phyloP scores from a whole-genome alignment of 1,140 invertebrate species.

The Drosophila sulfurigaster region DNA sequence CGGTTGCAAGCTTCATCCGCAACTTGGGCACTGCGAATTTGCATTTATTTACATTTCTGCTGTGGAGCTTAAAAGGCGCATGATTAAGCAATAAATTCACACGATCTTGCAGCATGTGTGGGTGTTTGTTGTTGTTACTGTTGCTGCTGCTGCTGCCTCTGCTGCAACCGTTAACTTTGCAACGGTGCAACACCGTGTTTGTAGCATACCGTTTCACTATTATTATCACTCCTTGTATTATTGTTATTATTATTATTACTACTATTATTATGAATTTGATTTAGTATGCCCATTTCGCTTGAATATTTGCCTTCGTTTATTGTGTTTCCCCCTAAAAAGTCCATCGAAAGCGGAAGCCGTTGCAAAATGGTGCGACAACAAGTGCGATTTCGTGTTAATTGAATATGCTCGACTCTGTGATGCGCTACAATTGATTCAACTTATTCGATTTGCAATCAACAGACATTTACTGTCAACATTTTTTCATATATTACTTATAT shows the following conservation, averaged over 20 bases:
- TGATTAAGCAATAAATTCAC: slow-evolving; percentile 80
- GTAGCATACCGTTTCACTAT: slow-evolving; percentile 10
- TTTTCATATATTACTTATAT: no score
- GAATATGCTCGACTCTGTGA: not conserved
- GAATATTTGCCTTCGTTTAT: slow-evolving; percentile 58
- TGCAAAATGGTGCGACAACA: slow-evolving; percentile 20
- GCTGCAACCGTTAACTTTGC: slow-evolving; percentile 40
- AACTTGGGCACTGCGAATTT: slow-evolving; percentile 34
- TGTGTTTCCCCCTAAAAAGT: slow-evolving; percentile 24
- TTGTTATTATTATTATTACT: slow-evolving; percentile 16
- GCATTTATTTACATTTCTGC: slow-evolving; percentile 69
- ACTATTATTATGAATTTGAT: not conserved
- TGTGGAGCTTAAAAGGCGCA: slow-evolving; percentile 58
- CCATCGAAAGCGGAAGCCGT: slow-evolving; percentile 53
- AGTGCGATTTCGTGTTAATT: not conserved
- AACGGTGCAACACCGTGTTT: slow-evolving; percentile 32
- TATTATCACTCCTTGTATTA: slow-evolving; percentile 32
- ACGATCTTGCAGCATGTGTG: slow-evolving; percentile 52
- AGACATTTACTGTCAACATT: no score
- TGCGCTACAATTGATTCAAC: no score
- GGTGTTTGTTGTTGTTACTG: slow-evolving; percentile 33
- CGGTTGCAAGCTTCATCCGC: not conserved
- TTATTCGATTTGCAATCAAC: no score
- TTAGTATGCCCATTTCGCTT: slow-evolving; percentile 13
- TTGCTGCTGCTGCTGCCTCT: slow-evolving; percentile 20